phyloP scores from a whole-genome alignment of 2,113 vertebrate genomes.

The Apodemus speciosus region DNA sequence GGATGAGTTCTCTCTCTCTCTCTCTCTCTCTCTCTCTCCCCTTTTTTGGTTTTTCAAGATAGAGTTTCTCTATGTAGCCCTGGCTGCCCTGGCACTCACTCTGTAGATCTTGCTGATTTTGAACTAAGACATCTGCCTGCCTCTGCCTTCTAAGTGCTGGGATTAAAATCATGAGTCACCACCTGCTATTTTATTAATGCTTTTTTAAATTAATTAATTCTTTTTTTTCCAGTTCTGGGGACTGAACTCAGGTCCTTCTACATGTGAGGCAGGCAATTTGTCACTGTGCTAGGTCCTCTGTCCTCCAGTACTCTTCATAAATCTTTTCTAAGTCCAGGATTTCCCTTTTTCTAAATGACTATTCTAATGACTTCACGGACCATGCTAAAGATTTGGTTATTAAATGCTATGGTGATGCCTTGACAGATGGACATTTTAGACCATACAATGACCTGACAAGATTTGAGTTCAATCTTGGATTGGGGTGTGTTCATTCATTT shows the following conservation, averaged over 20 bases:
- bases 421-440: constrained; percentile 19
- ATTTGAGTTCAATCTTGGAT: neutral
- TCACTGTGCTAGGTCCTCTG: no score
- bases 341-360: neutral
- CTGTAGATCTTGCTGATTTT: neutral
- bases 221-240: neutral
- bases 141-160: neutral
- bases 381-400: neutral
- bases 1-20: neutral
- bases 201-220: neutral
- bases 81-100: neutral
- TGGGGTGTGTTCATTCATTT: neutral
- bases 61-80: neutral
- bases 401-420: neutral
- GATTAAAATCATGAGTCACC: neutral
- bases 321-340: neutral
- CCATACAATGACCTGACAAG: neutral
- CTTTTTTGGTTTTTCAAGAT: neutral
- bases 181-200: neutral
- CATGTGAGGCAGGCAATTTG: neutral
- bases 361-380: neutral
- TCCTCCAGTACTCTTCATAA: neutral
- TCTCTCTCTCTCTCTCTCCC: neutral
- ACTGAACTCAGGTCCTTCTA: neutral
- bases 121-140: neutral